phyloP scores from a whole-genome alignment of 2,888 invertebrate genomes.

The Harmothoe impar region DNA sequence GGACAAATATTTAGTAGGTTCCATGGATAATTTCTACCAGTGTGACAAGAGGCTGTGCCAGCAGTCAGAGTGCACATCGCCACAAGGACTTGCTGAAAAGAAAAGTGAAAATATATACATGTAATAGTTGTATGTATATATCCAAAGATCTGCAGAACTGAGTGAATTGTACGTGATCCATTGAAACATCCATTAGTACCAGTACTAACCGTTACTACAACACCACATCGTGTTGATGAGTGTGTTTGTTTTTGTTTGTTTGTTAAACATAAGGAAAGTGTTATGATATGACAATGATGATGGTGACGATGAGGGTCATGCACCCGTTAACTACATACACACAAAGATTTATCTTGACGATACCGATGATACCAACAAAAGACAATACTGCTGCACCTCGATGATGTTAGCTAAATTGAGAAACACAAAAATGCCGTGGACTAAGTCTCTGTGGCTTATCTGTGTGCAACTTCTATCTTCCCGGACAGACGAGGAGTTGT shows the following conservation, averaged over 20 bases:
- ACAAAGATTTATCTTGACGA: slow-evolving; percentile 25
- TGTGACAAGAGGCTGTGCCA: not conserved
- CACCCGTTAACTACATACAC: slow-evolving; percentile 22
- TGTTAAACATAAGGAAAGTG: slow-evolving; percentile 38
- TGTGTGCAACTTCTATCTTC: not conserved
- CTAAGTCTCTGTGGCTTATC: not conserved
- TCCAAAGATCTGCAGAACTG: slow-evolving; percentile 9
- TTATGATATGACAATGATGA: not conserved
- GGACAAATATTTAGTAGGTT: slow-evolving; percentile 9
- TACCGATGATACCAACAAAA: slow-evolving; percentile 33
- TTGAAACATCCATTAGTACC: slow-evolving; percentile 15
- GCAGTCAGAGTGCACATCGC: not conserved
- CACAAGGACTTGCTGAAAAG: slow-evolving; percentile 23
- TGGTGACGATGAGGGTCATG: slow-evolving; percentile 6
- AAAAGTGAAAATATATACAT: not conserved
- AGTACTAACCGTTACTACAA: slow-evolving; percentile 15
- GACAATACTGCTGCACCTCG: slow-evolving; percentile 58
- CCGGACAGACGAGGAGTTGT: not conserved
- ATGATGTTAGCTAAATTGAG: not conserved
- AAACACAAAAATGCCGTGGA: not conserved
- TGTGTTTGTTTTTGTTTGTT: slow-evolving; percentile 38
- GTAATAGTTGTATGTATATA: not conserved
- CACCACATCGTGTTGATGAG: slow-evolving; percentile 24
- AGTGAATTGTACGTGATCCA: slow-evolving; percentile 1
- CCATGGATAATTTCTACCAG: slow-evolving; percentile 43